Conservation (phyloP, 2,113 vertebrate genomes). For the Rhinichthys klamathensis region DNA sequence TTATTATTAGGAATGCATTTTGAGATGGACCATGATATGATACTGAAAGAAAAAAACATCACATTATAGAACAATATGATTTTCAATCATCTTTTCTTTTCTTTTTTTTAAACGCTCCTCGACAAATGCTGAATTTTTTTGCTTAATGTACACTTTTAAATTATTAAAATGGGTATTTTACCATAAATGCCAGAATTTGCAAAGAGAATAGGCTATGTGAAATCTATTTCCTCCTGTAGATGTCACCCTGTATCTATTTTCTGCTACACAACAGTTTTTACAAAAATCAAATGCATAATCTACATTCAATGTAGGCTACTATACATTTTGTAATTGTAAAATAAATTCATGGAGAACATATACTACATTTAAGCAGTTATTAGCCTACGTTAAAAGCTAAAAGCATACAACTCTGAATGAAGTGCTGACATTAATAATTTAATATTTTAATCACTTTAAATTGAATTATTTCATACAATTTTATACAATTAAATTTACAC, state of each 20-base stretch:
- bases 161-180: background rate
- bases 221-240: conserved; percentile 47
- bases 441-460: background rate
- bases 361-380: background rate
- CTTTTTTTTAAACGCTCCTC: background rate
- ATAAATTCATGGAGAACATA: background rate
- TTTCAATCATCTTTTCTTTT: background rate
- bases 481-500: too few species aligned
- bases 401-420: background rate
- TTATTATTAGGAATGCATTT: background rate
- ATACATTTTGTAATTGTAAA: background rate
- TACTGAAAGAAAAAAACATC: background rate
- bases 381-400: background rate
- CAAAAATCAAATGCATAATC: background rate
- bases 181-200: too few species aligned
- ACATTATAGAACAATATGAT: background rate
- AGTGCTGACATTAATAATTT: background rate
- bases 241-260: conserved; percentile 53
- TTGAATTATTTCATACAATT: background rate
- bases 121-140: background rate
- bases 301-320: background rate
- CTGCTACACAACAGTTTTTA: background rate
- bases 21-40: background rate
- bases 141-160: background rate
- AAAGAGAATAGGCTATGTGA: background rate